Evolutionary conservation across 2,797 vertebrate genomes (phyloP).

Genomic region (Decapterus maruadsi): DNA sequence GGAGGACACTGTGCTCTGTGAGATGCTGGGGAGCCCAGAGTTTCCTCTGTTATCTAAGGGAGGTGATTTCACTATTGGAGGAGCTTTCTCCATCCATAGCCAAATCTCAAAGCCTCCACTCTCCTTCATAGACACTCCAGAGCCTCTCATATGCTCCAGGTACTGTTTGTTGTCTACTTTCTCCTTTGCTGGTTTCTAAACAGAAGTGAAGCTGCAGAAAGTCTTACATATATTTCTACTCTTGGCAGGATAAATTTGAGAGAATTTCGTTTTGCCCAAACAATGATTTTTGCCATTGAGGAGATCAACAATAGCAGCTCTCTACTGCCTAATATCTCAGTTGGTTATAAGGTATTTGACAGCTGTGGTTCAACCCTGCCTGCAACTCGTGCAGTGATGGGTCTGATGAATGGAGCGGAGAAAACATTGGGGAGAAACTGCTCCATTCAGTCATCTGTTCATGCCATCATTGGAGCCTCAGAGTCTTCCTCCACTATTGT

Average conservation of each 20-base stretch:
- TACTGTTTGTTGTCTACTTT: constrained; percentile 37
- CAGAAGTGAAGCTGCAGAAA: background rate
- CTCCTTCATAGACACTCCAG: constrained; percentile 78
- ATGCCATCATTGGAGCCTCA: constrained; percentile 85
- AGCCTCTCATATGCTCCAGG: constrained; percentile 79
- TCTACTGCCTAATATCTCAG: constrained; percentile 79
- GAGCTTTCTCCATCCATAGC: constrained; percentile 85
- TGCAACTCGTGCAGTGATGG: constrained; percentile 81
- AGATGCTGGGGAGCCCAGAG: constrained; percentile 71
- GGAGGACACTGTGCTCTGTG: constrained; percentile 64
- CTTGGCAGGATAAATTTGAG: constrained; percentile 80
- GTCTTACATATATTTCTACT: background rate
- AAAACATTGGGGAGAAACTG: constrained; percentile 55
- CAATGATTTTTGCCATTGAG: constrained; percentile 87
- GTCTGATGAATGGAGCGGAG: constrained; percentile 79
- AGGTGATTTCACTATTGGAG: constrained; percentile 81
- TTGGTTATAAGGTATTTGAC: constrained; percentile 85
- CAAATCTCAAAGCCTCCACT: constrained; percentile 72
- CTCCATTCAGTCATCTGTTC: constrained; percentile 74
- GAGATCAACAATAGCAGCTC: constrained; percentile 86
- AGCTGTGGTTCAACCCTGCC: constrained; percentile 81
- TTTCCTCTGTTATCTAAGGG: constrained; percentile 77
- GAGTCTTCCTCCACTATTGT: constrained; percentile 84
- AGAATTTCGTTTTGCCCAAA: constrained; percentile 85
- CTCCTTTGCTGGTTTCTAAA: background rate